Evolutionary conservation across 2,888 invertebrate genomes (phyloP), one percentile per base, ranked within the genome.

Genomic region (Drosophila eohydei): DNA sequence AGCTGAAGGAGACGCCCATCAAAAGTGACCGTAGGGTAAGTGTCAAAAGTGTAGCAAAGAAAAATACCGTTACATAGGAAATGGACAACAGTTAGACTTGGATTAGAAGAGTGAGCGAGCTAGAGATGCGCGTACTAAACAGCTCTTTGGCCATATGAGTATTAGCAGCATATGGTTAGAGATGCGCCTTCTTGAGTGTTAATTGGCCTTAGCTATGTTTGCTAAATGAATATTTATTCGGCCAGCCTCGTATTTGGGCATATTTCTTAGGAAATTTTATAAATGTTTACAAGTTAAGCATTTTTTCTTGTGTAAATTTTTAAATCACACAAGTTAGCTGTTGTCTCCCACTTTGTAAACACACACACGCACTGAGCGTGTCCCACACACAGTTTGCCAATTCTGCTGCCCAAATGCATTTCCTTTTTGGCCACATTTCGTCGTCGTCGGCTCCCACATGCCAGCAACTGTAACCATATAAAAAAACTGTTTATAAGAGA

Each of bases 21-120:
- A 93, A 93, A 79, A 92, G 92, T 78, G 92, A 93, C 90, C 92
- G 92, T 86, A 91, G 92, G 91, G 92, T 93, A 92, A 92, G 92
- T 93, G 78, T 77, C 71, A 26, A 63, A 11, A 9, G 59, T 58
- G 4, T 14, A 50, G 16, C 43, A 55, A 7, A 40, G 36, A 59
- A 50, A 28, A 34, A 12, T 21, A 43, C 44, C 26, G 34, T 36
- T 30, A 41, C 46, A 52, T 30, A 38, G 21, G 40, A 52, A 51
- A 32, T 38, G 30, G 50, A 48, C 67, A 28, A 32, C 48, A 58
- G 56, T 63, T 30, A 76, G 71, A 63, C 61, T 59, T 62, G 68
- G 68, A 73, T 59, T 67, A 64, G 62, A 62, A 21, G n/a, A 50
- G 30, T n/a, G 14, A 34, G 51, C 28, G 32, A 34, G 7, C 34